Evolutionary conservation across 2,888 invertebrate genomes (phyloP), one percentile per base, ranked within the genome.

Genomic region (Trachelus troglodyta): DNA sequence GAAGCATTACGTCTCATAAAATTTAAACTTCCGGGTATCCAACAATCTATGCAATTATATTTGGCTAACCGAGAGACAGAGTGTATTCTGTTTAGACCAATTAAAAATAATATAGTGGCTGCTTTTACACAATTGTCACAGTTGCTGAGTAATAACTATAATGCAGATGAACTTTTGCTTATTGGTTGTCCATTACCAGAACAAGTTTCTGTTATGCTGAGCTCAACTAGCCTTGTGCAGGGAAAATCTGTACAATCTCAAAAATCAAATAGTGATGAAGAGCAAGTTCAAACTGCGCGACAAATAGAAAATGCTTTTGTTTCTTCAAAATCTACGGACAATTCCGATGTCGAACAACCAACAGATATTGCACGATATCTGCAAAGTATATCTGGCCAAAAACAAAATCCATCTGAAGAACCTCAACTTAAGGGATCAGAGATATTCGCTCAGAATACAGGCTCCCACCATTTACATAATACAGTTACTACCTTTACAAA

Each of bases 41-140:
- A 98, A 89, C 94, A 96, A 6, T 96, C 97, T 23, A 98, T 99
- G 98, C 96, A 97, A 83, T 94, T 99, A 1, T 99, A 99, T 91
- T 93, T 99, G 77, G 97, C 99, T 23, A 99, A 99, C 91, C 95
- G 96, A 84, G 99, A 99, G 91, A 99, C 99, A 0, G 99, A 99
- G 91, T 97, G 98, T 86, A 99, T 99, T 87, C 93, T 99, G 12
- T 98, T 99, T 87, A 94, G 98, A 78, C 99, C 99, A 2, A 97
- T 99, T 75, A 95, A 96, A 95, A 97, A 98, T 90, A 98, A 98
- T 86, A 95, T 98, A 0, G 96, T 98, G 11, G 97, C 96, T 75
- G 94, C 95, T 68, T 99, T 98, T 92, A 95, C 97, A 12, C 97
- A 97, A 91, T 91, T 98, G 69, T 96, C 96, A 84, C 96, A 97